Percentiles rank a stretch among this genome's conserved stretches.
Conservation (phyloP, 2,113 vertebrate species). For the Brachyhypopomus gauderio region DNA sequence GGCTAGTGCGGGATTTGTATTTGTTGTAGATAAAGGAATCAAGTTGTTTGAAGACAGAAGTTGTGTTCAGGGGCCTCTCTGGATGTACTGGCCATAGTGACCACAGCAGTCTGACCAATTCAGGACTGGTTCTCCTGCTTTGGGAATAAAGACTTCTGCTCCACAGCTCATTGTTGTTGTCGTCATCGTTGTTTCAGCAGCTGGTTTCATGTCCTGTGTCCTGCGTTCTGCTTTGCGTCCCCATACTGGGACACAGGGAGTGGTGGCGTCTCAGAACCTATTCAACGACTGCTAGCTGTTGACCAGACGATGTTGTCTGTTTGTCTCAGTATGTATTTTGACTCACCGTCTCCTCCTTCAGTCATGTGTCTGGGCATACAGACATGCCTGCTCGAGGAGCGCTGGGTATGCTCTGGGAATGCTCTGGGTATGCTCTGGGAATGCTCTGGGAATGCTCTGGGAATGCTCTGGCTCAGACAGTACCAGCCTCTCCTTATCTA, state of each 20-base stretch:
- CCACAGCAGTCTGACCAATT: background rate
- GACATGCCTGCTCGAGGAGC: slow-evolving; percentile 18
- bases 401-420: slow-evolving; percentile 12
- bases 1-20: background rate
- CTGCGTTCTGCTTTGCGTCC: background rate
- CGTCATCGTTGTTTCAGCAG: too few species aligned
- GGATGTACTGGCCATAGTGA: background rate
- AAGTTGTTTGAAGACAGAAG: background rate
- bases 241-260: too few species aligned
- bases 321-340: background rate
- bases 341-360: slow-evolving; percentile 46
- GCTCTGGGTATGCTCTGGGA: too few species aligned
- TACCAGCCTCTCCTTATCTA: slow-evolving; percentile 63
- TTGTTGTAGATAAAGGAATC: background rate
- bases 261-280: background rate
- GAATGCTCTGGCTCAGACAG: slow-evolving; percentile 51
- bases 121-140: background rate
- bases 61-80: background rate
- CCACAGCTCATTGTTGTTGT: too few species aligned
- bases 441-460: background rate
- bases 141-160: too few species aligned
- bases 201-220: too few species aligned
- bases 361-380: slow-evolving; percentile 52
- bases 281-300: background rate
- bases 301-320: background rate